phyloP scores from a whole-genome alignment of 2,113 vertebrate species.

The Tenrec ecaudatus region DNA sequence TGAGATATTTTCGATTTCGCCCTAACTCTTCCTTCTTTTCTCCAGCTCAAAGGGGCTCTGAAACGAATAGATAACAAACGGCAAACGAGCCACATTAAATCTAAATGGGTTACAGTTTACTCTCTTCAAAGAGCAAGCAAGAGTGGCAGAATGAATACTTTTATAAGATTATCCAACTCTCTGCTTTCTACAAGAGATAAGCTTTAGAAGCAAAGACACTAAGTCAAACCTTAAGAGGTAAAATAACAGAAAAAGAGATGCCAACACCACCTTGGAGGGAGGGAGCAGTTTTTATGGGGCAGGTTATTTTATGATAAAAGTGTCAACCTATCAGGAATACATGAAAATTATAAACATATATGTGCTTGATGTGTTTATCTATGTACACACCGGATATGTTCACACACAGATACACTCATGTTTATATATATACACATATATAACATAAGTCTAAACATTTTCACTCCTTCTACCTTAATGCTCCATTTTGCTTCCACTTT shows the following conservation, averaged over 20 bases:
- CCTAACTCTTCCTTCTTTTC: background rate
- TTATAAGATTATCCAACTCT: slow-evolving; percentile 10
- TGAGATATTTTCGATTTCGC: background rate
- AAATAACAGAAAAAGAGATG: too few species aligned
- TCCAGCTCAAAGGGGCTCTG: background rate
- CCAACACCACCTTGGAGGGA: background rate
- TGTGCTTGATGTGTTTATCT: too few species aligned
- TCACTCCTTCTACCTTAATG: background rate
- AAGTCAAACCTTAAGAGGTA: too few species aligned
- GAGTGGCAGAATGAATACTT: background rate
- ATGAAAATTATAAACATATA: too few species aligned
- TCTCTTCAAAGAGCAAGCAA: background rate
- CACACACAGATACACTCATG: too few species aligned
- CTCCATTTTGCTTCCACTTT: background rate
- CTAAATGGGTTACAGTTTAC: background rate
- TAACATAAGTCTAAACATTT: background rate
- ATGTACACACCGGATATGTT: too few species aligned
- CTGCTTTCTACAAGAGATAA: background rate
- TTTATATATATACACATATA: background rate
- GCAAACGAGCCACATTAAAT: background rate
- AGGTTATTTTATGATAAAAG: background rate
- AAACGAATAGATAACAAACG: background rate
- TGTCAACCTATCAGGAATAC: background rate
- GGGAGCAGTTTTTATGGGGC: background rate
- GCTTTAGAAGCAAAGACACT: background rate